Percentiles rank a stretch among this genome's conserved stretches.
phyloP scores from a whole-genome alignment of 37 sponge, comb jelly and placozoan genomes.

The Cliona cf. orientalis region DNA sequence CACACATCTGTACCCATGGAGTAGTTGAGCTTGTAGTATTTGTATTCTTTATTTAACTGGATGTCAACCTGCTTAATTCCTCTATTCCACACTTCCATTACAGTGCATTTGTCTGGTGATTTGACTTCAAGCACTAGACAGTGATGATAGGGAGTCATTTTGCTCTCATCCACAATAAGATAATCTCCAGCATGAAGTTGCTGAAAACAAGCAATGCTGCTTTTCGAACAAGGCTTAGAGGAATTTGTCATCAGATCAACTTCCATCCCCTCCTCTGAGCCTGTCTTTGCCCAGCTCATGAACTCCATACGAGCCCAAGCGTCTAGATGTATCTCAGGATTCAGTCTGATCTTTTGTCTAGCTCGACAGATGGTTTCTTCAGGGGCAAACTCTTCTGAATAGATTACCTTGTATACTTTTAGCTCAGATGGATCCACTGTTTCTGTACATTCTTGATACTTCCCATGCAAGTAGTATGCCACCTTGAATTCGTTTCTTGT shows the following conservation, averaged over 20 bases:
- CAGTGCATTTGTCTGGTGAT: not conserved
- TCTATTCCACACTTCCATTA: not conserved
- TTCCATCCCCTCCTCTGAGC: constrained; percentile 25
- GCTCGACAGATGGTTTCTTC: constrained; percentile 13
- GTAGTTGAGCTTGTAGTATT: constrained; percentile 10
- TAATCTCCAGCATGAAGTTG: constrained; percentile 36
- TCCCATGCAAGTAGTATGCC: not conserved
- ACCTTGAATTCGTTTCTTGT: not conserved
- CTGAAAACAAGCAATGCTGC: not conserved
- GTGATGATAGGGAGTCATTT: not conserved
- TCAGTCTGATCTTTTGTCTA: not conserved
- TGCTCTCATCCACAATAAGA: not conserved
- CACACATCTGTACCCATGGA: constrained; percentile 1
- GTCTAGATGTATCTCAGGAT: not conserved
- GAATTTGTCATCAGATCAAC: constrained; percentile 16
- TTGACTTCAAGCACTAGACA: constrained; percentile 9
- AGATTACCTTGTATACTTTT: constrained; percentile 14
- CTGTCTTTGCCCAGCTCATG: constrained; percentile 32
- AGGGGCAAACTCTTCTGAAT: constrained; percentile 11
- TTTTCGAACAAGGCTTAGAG: constrained; percentile 11
- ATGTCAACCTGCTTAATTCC: not conserved
- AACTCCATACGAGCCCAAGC: constrained; percentile 2
- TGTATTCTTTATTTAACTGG: not conserved
- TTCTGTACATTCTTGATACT: not conserved
- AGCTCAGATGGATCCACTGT: not conserved